phyloP scores from a whole-genome alignment of 2,888 invertebrate genomes.

The Apodemia mormo region DNA sequence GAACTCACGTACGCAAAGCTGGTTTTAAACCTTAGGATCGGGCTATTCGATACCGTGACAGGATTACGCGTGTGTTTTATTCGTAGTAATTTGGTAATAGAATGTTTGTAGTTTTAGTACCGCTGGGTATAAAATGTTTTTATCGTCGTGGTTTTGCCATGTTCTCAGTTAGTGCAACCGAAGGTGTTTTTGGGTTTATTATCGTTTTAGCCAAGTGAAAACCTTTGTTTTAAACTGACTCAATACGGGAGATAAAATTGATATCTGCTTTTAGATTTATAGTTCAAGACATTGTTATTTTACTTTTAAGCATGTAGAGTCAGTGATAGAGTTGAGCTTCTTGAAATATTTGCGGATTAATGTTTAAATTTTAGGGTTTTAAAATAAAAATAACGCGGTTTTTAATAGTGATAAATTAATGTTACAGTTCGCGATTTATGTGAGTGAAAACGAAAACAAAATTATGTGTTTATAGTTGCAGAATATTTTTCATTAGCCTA shows the following conservation, averaged over 20 bases:
- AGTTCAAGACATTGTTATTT: background rate
- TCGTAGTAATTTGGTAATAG: constrained; percentile 64
- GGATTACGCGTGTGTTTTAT: constrained; percentile 72
- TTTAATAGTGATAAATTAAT: no score
- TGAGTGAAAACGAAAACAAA: no score
- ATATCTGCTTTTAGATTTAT: constrained; percentile 38
- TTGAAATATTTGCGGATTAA: no score
- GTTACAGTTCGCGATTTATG: no score
- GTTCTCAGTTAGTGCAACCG: constrained; percentile 68
- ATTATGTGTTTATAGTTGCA: no score
- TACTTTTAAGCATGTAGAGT: constrained; percentile 22
- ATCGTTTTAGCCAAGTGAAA: constrained; percentile 65
- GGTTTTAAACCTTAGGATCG: constrained; percentile 62
- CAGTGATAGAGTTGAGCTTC: background rate
- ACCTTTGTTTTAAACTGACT: constrained; percentile 63
- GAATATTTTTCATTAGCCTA: no score
- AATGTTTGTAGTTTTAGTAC: constrained; percentile 53
- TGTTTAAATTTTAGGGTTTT: no score
- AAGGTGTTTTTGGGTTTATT: constrained; percentile 77
- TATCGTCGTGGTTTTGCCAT: constrained; percentile 71
- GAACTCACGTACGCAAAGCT: constrained; percentile 56
- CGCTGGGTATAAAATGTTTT: constrained; percentile 60
- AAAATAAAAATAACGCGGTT: no score
- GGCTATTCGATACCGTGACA: constrained; percentile 56
- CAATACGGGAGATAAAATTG: constrained; percentile 62